These are phyloP conservation scores for Microctenopoma steveboyesi DNA, from an alignment of 2,797 vertebrate genomes.

Conservation along the genomic window DNA sequence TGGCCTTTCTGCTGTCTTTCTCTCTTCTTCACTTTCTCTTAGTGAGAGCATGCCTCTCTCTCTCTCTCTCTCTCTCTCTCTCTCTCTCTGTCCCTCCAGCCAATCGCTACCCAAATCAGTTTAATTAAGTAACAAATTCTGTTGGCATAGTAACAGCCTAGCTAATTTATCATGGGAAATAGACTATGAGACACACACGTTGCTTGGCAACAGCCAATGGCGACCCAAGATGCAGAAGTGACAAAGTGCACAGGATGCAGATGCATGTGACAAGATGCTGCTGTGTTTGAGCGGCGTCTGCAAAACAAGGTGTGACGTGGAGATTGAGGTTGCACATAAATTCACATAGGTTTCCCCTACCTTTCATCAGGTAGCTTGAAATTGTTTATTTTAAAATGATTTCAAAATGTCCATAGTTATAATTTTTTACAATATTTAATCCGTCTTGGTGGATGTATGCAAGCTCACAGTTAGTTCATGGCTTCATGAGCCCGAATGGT, in stretches of 20 bases:
- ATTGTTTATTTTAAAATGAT: background rate
- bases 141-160: constrained; percentile 95
- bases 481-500: background rate
- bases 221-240: constrained; percentile 81
- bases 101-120: constrained; percentile 92
- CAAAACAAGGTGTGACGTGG: constrained; percentile 40
- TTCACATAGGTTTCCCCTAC: background rate
- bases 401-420: too few relatives aligned
- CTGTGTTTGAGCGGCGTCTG: constrained; percentile 76
- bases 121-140: constrained; percentile 97
- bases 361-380: background rate
- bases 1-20: constrained; percentile 13
- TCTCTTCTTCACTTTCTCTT: constrained; percentile 59
- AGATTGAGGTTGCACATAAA: background rate
- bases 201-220: constrained; percentile 94
- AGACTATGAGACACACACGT: constrained; percentile 89
- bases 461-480: background rate
- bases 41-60: constrained; percentile 72
- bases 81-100: constrained; percentile 81
- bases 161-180: constrained; percentile 95
- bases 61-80: constrained; percentile 74
- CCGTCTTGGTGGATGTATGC: background rate
- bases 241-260: constrained; percentile 88
- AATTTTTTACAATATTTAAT: too few relatives aligned
- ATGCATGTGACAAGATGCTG: constrained; percentile 83